Evolutionary conservation across 2,113 vertebrate genomes (phyloP), one percentile per base, ranked within the genome.

Genomic region (Pica pica): DNA sequence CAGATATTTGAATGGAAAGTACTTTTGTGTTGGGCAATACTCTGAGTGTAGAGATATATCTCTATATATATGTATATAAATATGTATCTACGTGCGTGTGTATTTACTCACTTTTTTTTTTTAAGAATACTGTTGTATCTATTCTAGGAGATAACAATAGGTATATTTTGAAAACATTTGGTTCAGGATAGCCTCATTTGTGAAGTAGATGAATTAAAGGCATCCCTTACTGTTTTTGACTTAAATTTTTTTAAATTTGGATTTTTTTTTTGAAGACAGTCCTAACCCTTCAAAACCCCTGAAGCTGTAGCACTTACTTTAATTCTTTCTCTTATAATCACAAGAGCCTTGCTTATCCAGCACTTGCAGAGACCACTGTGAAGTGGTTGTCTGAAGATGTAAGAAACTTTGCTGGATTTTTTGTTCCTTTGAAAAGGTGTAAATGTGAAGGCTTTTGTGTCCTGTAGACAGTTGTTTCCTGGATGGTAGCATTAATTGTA

Each of bases 81-180:
- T 28, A 30, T 13, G 1, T 41, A 8, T 35, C 12, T 35, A 23
- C 4, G 4, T 46, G 4, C 17, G 1, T 59, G 1, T 64, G 6
- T 60, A 33, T 67, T 41, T 31, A 49, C 39, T 69, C 31, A 6
- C 4, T 41, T 74, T 41, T 61, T 50, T 42, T 41, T 37, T 59
- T 37, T 3, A 33, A 16, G 5, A 70, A 50, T 39, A 41, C 1
- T 53, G 8, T 57, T 69, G 61, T 50, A 15, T 84, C 13, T 53
- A 9, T 75, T 33, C 57, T 49, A 46, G 70, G n/a, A 56, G 18
- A 37, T 65, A 60, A 22, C 71, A 92, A 46, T n/a, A 69, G 30
- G 2, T 61, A 6, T 53, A 16, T 71, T 76, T 89, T 94, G 69
- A 37, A 92, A 89, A 59, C 33, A 23, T 68, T 26, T 21, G 19